A percentile compares a stretch with the other conserved stretches of the same genome.
These are phyloP conservation scores for Lepidochitona cinerea DNA, from an alignment of 2,888 invertebrate species.

Conservation along the genomic window DNA sequence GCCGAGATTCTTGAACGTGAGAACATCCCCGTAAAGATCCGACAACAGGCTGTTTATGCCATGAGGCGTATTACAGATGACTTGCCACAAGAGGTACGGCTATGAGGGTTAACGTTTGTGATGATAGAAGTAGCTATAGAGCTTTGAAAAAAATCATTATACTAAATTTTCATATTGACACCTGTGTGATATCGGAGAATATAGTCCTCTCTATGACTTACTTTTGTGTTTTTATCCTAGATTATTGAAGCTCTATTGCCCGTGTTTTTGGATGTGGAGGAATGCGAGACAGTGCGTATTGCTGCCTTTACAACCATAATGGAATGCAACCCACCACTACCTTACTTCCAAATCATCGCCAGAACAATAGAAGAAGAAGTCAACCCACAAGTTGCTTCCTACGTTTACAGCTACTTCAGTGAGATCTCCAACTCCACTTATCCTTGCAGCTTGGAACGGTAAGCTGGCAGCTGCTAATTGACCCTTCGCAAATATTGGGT, in stretches of 20 bases:
- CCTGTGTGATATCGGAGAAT: too few species aligned
- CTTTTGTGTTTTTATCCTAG: constrained; percentile 12
- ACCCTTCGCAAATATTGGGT: too few species aligned
- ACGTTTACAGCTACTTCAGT: constrained; percentile 39
- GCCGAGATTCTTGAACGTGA: constrained; percentile 45
- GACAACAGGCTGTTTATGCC: constrained; percentile 63
- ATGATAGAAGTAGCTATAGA: too few species aligned
- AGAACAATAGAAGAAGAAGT: constrained; percentile 38
- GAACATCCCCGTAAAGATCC: constrained; percentile 35
- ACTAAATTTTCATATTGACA: too few species aligned
- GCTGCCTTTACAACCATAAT: constrained; percentile 63
- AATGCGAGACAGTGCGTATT: constrained; percentile 62
- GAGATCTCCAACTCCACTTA: constrained; percentile 37
- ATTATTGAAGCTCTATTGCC: constrained; percentile 43
- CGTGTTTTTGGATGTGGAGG: constrained; percentile 58
- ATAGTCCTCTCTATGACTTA: too few species aligned
- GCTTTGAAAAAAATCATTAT: too few species aligned
- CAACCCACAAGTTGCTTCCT: constrained; percentile 44
- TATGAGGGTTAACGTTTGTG: too few species aligned
- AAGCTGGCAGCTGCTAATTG: too few species aligned
- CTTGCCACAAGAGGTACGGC: constrained; percentile 12
- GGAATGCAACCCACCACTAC: constrained; percentile 50
- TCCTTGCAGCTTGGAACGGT: constrained; percentile 25
- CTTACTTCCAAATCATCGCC: constrained; percentile 68
- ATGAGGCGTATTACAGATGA: constrained; percentile 48